Percentiles rank a stretch among this genome's conserved stretches.
phyloP scores from a whole-genome alignment of 2,888 invertebrate genomes.

The Aporophyla nigra region DNA sequence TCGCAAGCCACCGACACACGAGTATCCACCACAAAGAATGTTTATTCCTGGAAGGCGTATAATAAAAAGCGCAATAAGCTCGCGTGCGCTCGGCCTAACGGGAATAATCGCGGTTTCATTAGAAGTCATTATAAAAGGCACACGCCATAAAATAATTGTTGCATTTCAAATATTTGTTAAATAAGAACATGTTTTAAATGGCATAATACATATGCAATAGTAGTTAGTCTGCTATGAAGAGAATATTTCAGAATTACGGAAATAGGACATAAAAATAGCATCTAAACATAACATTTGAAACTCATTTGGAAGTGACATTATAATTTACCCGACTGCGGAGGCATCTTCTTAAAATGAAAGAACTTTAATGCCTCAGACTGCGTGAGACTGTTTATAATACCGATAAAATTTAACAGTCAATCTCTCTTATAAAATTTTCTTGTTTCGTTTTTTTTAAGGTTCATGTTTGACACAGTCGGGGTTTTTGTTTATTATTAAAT shows the following conservation, averaged over 20 bases:
- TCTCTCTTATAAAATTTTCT: too few relatives aligned
- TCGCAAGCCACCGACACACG: slow-evolving; percentile 53
- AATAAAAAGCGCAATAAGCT: slow-evolving; percentile 60
- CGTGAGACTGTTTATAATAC: too few relatives aligned
- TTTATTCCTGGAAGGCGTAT: slow-evolving; percentile 57
- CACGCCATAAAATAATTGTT: slow-evolving; percentile 65
- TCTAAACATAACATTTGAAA: not conserved
- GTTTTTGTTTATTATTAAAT: not conserved
- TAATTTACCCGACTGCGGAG: too few relatives aligned
- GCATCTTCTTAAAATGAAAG: too few relatives aligned
- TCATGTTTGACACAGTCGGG: too few relatives aligned
- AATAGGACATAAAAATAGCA: too few relatives aligned
- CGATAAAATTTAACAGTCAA: too few relatives aligned
- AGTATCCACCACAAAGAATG: slow-evolving; percentile 57
- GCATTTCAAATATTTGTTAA: slow-evolving; percentile 48
- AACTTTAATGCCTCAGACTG: too few relatives aligned
- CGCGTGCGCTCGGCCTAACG: slow-evolving; percentile 56
- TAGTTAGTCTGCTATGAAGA: not conserved
- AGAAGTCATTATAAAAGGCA: slow-evolving; percentile 60
- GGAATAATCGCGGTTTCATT: slow-evolving; percentile 65
- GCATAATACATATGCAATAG: not conserved
- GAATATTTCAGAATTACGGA: not conserved
- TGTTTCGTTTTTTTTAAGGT: too few relatives aligned
- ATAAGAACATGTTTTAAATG: slow-evolving; percentile 31
- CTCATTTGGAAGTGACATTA: not conserved